phyloP scores from a whole-genome alignment of 2,113 vertebrate species.

The Sinocyclocheilus rhinocerous region DNA sequence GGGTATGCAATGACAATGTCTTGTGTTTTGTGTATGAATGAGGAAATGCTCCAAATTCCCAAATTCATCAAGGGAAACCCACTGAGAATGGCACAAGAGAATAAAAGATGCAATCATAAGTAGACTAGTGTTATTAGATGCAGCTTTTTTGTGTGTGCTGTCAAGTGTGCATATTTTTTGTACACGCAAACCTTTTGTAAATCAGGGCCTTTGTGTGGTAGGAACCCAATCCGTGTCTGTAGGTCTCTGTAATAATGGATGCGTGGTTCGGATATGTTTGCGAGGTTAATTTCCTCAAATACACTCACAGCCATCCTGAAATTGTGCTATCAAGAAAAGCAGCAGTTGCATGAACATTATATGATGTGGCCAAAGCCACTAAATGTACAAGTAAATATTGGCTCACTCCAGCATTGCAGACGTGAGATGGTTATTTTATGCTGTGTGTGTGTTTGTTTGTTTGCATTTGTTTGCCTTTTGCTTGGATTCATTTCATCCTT shows the following conservation, averaged over 20 bases:
- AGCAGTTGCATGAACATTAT: neutral
- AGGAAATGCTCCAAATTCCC: neutral
- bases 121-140: neutral
- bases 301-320: neutral
- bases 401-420: neutral
- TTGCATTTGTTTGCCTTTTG: conserved; percentile 22
- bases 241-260: neutral
- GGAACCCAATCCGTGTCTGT: neutral
- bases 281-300: neutral
- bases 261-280: neutral
- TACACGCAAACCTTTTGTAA: neutral
- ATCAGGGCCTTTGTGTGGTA: neutral
- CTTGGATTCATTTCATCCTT: neutral
- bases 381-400: conserved; percentile 32
- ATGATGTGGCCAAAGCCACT: neutral
- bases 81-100: neutral
- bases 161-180: neutral
- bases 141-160: neutral
- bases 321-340: neutral
- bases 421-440: neutral
- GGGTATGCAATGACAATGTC: neutral
- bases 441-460: conserved; percentile 11
- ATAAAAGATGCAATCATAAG: neutral
- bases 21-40: neutral
- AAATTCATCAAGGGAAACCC: neutral